Conservation (phyloP, 2,888 invertebrate genomes). For the Athalia cordata region DNA sequence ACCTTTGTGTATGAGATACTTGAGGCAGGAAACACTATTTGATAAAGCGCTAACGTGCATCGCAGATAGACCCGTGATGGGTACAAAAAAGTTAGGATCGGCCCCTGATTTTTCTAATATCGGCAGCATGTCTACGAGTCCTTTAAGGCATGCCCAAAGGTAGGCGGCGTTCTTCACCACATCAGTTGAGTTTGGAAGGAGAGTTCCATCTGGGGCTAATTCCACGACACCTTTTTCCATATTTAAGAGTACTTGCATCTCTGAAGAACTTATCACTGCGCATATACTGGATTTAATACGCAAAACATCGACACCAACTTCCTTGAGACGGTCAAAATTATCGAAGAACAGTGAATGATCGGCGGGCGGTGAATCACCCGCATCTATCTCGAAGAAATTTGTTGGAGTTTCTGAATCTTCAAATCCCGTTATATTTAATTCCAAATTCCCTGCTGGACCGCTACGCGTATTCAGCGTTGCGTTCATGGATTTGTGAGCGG, state of each 20-base stretch:
- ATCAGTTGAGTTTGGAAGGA: conserved; percentile 48
- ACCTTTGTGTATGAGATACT: conserved; percentile 81
- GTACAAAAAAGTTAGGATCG: conserved; percentile 82
- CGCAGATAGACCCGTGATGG: conserved; percentile 83
- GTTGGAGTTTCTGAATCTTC: neutral
- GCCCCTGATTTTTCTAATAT: conserved; percentile 82
- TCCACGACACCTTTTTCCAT: conserved; percentile 62
- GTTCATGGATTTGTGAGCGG: conserved; percentile 63
- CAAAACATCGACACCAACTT: conserved; percentile 59
- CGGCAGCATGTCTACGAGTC: conserved; percentile 81
- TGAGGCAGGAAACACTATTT: conserved; percentile 82
- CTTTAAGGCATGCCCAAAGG: conserved; percentile 87
- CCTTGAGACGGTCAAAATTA: conserved; percentile 63
- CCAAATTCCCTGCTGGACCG: neutral
- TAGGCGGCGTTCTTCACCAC: conserved; percentile 79
- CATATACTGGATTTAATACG: conserved; percentile 65
- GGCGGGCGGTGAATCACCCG: conserved; percentile 67
- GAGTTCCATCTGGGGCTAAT: conserved; percentile 48
- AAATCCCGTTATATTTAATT: neutral
- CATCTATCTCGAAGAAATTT: conserved; percentile 63
- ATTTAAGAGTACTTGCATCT: conserved; percentile 65
- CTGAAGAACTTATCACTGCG: conserved; percentile 62
- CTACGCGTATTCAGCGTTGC: conserved; percentile 33
- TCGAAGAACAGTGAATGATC: conserved; percentile 71
- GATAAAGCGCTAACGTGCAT: conserved; percentile 86